These are phyloP conservation scores for Lasioglossum villosulum DNA, from an alignment of 2,888 invertebrate genomes.

Conservation along the genomic window DNA sequence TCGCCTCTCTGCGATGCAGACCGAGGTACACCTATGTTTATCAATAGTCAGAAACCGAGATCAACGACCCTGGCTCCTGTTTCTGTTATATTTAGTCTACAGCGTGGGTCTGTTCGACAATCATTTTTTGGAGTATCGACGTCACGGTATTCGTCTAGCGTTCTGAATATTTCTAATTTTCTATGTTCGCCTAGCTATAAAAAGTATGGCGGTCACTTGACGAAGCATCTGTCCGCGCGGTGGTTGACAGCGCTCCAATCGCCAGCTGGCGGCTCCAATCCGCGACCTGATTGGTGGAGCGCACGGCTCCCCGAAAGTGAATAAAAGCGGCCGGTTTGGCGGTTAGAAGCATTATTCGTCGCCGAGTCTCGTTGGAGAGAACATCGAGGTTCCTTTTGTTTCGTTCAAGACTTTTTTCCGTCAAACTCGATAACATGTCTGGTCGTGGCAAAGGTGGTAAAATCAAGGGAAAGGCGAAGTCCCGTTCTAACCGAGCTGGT, in stretches of 20 bases:
- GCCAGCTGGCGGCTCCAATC: no score
- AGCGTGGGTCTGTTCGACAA: no score
- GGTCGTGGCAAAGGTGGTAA: slow-evolving; percentile 78
- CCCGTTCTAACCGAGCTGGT: slow-evolving; percentile 86
- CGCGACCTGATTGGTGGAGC: slow-evolving; percentile 9
- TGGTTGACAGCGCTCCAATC: slow-evolving; percentile 28
- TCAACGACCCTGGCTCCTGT: background rate
- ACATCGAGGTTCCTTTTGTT: background rate
- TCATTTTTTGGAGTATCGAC: background rate
- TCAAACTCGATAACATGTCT: slow-evolving; percentile 66
- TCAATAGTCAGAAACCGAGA: background rate
- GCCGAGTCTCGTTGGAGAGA: rapidly evolving
- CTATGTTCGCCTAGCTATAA: background rate
- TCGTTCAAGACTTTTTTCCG: slow-evolving; percentile 18
- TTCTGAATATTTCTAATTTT: background rate
- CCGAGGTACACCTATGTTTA: background rate
- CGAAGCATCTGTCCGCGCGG: background rate
- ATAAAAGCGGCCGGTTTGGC: background rate
- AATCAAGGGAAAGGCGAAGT: slow-evolving; percentile 78
- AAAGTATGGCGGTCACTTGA: background rate
- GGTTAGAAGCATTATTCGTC: background rate
- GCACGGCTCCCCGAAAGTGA: rapidly evolving
- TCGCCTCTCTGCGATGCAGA: background rate
- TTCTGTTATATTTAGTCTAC: no score
- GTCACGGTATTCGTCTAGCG: background rate